These are phyloP conservation scores for Argyra leucocephala DNA, from an alignment of 2,888 invertebrate genomes.

Conservation along the genomic window DNA sequence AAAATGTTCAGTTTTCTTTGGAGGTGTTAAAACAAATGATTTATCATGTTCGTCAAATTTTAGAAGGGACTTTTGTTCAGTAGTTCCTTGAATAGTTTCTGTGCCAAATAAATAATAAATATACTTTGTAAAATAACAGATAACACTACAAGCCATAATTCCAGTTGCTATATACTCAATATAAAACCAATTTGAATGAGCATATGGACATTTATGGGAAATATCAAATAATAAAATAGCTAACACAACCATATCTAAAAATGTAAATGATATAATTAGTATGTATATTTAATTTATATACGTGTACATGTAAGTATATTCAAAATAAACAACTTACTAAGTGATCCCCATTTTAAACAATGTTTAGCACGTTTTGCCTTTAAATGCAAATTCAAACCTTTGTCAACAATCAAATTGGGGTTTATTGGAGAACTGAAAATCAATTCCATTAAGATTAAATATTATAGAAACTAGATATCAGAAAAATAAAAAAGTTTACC, in stretches of 20 bases:
- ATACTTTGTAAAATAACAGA: conserved; percentile 48
- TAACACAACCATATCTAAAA: conserved; percentile 28
- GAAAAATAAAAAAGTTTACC: neutral
- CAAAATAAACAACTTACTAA: conserved; percentile 26
- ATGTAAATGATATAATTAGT: neutral
- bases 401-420: conserved; percentile 29
- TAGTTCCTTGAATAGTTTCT: conserved; percentile 44
- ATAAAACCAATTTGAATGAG: conserved; percentile 37
- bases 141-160: conserved; percentile 45
- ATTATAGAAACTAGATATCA: too few species aligned
- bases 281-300: too few species aligned
- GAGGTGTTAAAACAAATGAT: conserved; percentile 29
- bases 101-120: conserved; percentile 40
- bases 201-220: conserved; percentile 31
- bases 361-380: conserved; percentile 30
- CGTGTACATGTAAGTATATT: too few species aligned
- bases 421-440: conserved; percentile 30
- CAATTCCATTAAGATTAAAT: neutral
- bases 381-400: conserved; percentile 32
- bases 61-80: conserved; percentile 47
- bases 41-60: conserved; percentile 44
- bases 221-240: conserved; percentile 35
- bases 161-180: conserved; percentile 43
- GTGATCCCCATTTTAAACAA: conserved; percentile 36
- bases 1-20: conserved; percentile 14